phyloP scores from a whole-genome alignment of 2,113 vertebrate species.

The Gobius niger region DNA sequence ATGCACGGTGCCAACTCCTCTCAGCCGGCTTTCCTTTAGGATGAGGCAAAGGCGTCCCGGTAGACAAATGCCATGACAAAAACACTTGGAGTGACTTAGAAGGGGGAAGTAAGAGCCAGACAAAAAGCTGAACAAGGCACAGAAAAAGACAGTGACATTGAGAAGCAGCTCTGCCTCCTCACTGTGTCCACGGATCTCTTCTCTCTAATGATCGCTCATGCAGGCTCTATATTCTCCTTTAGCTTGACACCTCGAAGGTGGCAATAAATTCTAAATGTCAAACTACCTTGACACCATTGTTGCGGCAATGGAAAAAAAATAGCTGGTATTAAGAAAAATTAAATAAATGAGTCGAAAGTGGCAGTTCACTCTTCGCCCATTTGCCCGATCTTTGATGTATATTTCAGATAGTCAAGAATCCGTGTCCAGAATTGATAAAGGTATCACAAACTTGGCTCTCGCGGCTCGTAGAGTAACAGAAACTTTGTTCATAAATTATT shows the following conservation, averaged over 20 bases:
- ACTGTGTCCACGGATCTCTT: slow-evolving; percentile 20
- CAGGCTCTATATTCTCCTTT: slow-evolving; percentile 31
- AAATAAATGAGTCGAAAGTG: slow-evolving; percentile 6
- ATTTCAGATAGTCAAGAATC: slow-evolving; percentile 57
- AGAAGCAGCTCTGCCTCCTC: slow-evolving; percentile 40
- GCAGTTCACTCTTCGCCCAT: slow-evolving; percentile 39
- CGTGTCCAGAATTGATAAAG: slow-evolving; percentile 64
- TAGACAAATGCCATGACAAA: slow-evolving; percentile 30
- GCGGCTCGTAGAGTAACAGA: slow-evolving; percentile 59
- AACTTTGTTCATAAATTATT: slow-evolving; percentile 71
- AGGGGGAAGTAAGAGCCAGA: slow-evolving; percentile 28
- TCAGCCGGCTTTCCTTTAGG: slow-evolving; percentile 29
- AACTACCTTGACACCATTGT: slow-evolving; percentile 1
- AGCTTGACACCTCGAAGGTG: slow-evolving; percentile 13
- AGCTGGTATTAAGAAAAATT: background rate
- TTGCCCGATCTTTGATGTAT: slow-evolving; percentile 60
- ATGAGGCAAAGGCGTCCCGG: slow-evolving; percentile 17
- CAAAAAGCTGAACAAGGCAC: slow-evolving; percentile 41
- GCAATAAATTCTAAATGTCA: slow-evolving; percentile 33
- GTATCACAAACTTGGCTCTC: slow-evolving; percentile 61
- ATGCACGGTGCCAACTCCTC: slow-evolving; percentile 10
- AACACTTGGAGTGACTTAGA: slow-evolving; percentile 24
- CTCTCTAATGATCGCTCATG: slow-evolving; percentile 47
- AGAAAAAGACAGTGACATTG: slow-evolving; percentile 56
- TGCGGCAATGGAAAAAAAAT: background rate